A percentile compares a stretch with the other conserved stretches of the same genome.
phyloP scores from a whole-genome alignment of 2,113 vertebrate species.

The Psettodes erumei region DNA sequence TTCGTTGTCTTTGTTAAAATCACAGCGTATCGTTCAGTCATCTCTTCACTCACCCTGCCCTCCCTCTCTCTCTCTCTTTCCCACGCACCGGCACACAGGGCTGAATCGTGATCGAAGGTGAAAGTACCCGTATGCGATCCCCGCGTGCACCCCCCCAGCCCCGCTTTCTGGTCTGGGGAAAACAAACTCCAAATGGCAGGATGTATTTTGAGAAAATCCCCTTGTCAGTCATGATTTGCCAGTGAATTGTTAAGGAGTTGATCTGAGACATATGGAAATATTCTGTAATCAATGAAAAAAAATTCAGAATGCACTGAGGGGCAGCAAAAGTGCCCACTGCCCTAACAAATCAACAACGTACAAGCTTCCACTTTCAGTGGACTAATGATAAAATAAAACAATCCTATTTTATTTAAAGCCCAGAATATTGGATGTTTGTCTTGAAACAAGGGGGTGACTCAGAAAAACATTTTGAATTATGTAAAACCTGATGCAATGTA shows the following conservation, averaged over 20 bases:
- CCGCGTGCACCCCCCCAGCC: too few relatives aligned
- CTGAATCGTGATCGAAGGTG: too few relatives aligned
- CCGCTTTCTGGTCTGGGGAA: too few relatives aligned
- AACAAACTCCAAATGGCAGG: slow-evolving; percentile 54
- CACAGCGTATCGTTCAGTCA: too few relatives aligned
- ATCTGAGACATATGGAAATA: slow-evolving; percentile 8
- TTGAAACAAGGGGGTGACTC: slow-evolving; percentile 8
- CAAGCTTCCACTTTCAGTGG: slow-evolving; percentile 12
- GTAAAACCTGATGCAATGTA: slow-evolving; percentile 14
- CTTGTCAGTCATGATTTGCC: slow-evolving; percentile 10
- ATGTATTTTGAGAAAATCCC: slow-evolving; percentile 23
- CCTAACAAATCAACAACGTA: slow-evolving; percentile 1
- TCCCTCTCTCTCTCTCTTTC: too few relatives aligned
- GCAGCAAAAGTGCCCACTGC: slow-evolving; percentile 3
- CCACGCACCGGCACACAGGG: too few relatives aligned
- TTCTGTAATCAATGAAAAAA: slow-evolving; percentile 1
- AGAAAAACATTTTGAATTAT: neutral
- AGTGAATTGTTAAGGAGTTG: slow-evolving; percentile 4
- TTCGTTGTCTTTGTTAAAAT: too few relatives aligned
- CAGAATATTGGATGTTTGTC: neutral
- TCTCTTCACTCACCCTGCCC: too few relatives aligned
- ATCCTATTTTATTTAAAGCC: neutral
- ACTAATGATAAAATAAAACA: slow-evolving; percentile 8
- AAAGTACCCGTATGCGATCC: too few relatives aligned
- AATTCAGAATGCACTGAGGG: neutral